A percentile compares a stretch with the other conserved stretches of the same genome.
phyloP scores from a whole-genome alignment of 2,113 vertebrate species.

The Silurus asotus region DNA sequence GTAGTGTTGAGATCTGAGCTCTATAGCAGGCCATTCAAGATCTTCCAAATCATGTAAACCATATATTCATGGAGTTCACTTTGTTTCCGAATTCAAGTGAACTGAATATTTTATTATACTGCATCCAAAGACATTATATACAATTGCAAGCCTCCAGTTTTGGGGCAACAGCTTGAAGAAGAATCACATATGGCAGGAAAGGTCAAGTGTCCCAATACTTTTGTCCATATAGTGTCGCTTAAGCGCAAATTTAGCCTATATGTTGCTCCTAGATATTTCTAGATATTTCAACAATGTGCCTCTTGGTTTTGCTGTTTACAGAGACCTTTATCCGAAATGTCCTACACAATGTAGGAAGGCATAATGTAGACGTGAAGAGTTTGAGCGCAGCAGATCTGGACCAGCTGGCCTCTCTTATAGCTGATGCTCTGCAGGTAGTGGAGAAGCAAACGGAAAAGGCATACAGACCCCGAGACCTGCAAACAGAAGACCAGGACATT shows the following conservation, averaged over 20 bases:
- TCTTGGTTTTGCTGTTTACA: conserved; percentile 53
- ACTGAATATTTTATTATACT: no score
- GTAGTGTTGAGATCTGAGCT: no score
- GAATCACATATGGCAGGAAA: no score
- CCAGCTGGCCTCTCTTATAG: conserved; percentile 73
- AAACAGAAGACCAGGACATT: conserved; percentile 35
- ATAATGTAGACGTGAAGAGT: conserved; percentile 72
- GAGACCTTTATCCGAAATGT: conserved; percentile 80
- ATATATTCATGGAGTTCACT: no score
- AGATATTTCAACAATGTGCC: background rate
- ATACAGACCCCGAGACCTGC: conserved; percentile 41
- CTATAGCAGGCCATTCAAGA: no score
- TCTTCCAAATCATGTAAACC: no score
- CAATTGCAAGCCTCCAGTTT: no score
- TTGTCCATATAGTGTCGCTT: background rate
- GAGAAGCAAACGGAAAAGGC: conserved; percentile 56
- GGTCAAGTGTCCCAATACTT: no score
- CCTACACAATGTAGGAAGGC: conserved; percentile 76
- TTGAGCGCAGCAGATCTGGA: conserved; percentile 75
- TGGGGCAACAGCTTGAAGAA: no score
- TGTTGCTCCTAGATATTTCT: background rate
- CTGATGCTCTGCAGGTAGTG: conserved; percentile 71
- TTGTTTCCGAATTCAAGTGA: no score
- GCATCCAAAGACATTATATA: no score
- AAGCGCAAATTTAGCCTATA: background rate